Base-by-base conservation (phyloP, 2,888 invertebrate species). In the Synanthedon tipuliformis region DNA sequence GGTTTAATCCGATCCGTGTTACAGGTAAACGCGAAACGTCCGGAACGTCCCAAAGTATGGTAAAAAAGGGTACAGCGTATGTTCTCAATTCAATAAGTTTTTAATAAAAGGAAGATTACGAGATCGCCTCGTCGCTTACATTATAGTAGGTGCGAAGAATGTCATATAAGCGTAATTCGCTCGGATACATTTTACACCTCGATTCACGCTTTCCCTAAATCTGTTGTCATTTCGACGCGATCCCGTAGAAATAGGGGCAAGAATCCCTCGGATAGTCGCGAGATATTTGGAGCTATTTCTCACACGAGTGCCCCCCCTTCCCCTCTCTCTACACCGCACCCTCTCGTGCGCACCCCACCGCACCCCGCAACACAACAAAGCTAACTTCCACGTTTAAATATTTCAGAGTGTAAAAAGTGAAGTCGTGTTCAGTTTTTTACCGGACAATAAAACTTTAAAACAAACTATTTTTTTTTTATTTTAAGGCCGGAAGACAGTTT, bases 141-240 rank as follows among this genome's bases (percentile, higher is more conserved):
- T 78, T 71, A 75, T 74, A 71, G 75, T 68, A 73, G 68, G 73
- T 71, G 78, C 74, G 72, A 83, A 82, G 84, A 86, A 85, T 85
- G 84, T 85, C 85, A 83, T 84, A 85, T 84, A 76, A 77, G 74
- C 72, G 78, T 67, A 64, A 68, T 78, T 68, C 81, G 81, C 80
- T 75, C 69, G 81, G 78, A 78, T 85, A 85, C 81, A 82, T 87
- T 85, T 86, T 75, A 86, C 86, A 85, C 79, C 77, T 82, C 84
- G 83, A 79, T 85, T 78, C 74, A 69, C 83, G 81, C 83, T 82
- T 83, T 81, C 77, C 83, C 81, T 80, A 83, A 85, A 85, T 85
- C 85, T 85, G 83, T 85, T 85, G 86, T 86, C 85, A 85, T 84
- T 85, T 82, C 64, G 80, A 67, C 69, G 71, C 79, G 79, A 84